Evolutionary conservation across 2,888 invertebrate genomes (phyloP), one percentile per base, ranked within the genome.

Genomic region (Carpatolechia fugitivella): DNA sequence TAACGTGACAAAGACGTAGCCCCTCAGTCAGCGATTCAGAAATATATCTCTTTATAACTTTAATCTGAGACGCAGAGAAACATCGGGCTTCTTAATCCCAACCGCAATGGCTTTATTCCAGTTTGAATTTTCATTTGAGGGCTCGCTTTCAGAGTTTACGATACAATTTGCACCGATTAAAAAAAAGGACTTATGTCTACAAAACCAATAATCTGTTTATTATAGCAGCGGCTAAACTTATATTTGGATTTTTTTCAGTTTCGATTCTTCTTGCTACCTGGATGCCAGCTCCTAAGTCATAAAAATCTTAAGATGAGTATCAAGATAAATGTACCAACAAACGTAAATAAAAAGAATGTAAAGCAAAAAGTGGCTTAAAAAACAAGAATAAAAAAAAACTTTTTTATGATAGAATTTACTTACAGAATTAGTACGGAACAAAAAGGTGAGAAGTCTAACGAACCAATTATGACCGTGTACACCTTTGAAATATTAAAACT

Each of bases 1-100:
- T 47, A 83, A 82, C 78, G 80, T 78, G 84, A 82, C 86, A 86
- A 84, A 84, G 85, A 82, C 76, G 72, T 78, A 86, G 84, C 74
- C 85, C 85, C 64, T 66, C 70, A 78, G 76, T 69, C 76, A 70
- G 70, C 74, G 76, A 74, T 74, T 74, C 71, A 74, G 79, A 80
- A 83, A 85, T 82, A 85, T 82, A 83, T 79, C 78, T 74, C 59
- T 63, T 66, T 64, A 61, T 63, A 69, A 71, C 67, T 71, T 69
- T 65, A 69, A 68, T 71, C 65, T 61, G 30, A 61, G 56, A 47
- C 47, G 57, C 57, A 48, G 47, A 48, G 47, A 52, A 55, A 56
- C 57, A 60, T 57, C 40, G 52, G 57, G 61, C 50, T 55, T 68
- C 65, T 66, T 69, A 70, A 71, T 74, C 68, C 61, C 61, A 58